Evolutionary conservation across 2,797 vertebrate genomes (phyloP).

Genomic region (Tenualosa thibaudeaui): DNA sequence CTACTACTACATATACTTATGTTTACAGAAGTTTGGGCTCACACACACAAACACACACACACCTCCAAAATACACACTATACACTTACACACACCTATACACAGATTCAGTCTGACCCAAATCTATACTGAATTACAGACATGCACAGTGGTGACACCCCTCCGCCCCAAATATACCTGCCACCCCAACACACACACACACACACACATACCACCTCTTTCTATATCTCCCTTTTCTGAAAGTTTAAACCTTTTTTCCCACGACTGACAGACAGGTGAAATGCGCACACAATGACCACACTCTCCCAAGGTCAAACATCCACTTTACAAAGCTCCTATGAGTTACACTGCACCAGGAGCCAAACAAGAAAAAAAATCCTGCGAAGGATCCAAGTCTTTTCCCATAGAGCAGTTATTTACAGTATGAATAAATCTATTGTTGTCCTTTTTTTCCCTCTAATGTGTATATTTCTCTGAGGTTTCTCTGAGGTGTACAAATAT

Average conservation of each 20-base stretch:
- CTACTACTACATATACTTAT: not conserved
- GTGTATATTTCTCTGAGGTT: not conserved
- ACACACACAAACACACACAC: slow-evolving; percentile 17
- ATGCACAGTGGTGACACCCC: not conserved
- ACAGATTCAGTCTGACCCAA: not conserved
- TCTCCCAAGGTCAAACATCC: slow-evolving; percentile 8
- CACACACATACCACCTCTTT: slow-evolving; percentile 41
- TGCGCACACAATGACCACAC: slow-evolving; percentile 41
- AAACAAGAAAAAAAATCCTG: not conserved
- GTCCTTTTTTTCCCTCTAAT: not conserved
- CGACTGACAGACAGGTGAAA: slow-evolving; percentile 55
- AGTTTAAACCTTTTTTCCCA: slow-evolving; percentile 51
- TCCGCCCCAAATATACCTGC: not conserved
- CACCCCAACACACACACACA: not conserved
- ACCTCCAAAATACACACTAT: not conserved
- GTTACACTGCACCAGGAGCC: not conserved
- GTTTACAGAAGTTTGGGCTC: no score
- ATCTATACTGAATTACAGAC: not conserved
- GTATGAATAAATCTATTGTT: not conserved
- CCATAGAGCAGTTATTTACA: not conserved
- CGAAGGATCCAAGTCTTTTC: not conserved
- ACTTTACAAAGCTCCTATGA: not conserved
- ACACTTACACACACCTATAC: not conserved
- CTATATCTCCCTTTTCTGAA: slow-evolving; percentile 43
- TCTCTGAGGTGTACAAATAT: no score